Percentiles rank a stretch among this genome's conserved stretches.
Evolutionary conservation across 92 coral and sea anemone species (phyloP).

Genomic region (Siderastrea siderea): DNA sequence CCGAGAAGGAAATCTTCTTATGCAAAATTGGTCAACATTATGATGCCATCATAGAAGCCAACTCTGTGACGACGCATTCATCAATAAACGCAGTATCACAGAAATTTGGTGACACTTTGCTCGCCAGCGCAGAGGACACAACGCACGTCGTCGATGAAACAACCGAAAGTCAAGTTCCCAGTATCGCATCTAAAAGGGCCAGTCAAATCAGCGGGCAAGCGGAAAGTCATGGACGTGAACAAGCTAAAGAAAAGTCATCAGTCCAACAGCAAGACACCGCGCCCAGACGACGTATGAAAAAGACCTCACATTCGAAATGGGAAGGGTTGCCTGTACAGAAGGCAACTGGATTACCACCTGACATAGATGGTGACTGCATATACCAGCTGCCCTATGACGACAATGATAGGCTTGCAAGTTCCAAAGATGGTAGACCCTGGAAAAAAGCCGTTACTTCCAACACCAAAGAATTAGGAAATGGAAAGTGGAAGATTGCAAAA

Average conservation of each 20-base stretch:
- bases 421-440: slow-evolving; percentile 58
- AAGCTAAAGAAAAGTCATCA: background rate
- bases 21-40: background rate
- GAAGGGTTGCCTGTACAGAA: background rate
- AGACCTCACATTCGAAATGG: background rate
- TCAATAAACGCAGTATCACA: background rate
- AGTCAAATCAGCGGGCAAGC: too few relatives aligned
- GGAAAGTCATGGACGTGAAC: background rate
- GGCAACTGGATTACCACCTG: slow-evolving; percentile 7
- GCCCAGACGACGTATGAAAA: background rate
- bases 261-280: background rate
- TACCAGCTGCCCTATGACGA: slow-evolving; percentile 32
- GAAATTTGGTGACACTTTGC: too few relatives aligned
- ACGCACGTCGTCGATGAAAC: too few relatives aligned
- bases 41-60: background rate
- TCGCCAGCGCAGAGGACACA: background rate
- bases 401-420: slow-evolving; percentile 29
- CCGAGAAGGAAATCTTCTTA: background rate
- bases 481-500: slow-evolving; percentile 1
- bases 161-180: too few relatives aligned
- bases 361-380: slow-evolving; percentile 23
- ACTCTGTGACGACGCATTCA: background rate
- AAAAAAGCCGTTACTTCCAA: slow-evolving; percentile 38
- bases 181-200: too few relatives aligned
- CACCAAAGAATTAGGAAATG: background rate